Conservation (phyloP, 2,797 vertebrate genomes). For the Podarcis lilfordi region DNA sequence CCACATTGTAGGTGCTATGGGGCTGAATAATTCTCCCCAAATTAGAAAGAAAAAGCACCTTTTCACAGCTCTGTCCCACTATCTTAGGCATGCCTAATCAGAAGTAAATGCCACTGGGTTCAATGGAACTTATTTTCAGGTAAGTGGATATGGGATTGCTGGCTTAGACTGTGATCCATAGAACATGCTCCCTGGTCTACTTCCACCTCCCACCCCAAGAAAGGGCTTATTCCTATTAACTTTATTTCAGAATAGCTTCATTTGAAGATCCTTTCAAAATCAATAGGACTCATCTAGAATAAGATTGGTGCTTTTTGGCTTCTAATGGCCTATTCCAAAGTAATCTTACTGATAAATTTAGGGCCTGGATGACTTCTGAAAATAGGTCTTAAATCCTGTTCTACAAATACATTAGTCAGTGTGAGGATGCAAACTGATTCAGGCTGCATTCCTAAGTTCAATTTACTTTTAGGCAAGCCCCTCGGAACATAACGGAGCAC, state of each 20-base stretch:
- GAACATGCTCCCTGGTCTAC: neutral
- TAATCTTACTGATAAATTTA: neutral
- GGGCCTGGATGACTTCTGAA: neutral
- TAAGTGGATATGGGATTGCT: neutral
- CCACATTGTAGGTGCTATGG: too few relatives aligned
- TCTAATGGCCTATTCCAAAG: neutral
- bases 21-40: neutral
- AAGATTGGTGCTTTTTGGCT: neutral
- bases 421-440: neutral
- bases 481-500: neutral
- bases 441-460: neutral
- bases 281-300: neutral
- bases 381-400: neutral
- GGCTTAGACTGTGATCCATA: neutral
- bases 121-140: neutral
- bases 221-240: neutral
- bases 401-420: neutral
- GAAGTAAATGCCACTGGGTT: neutral
- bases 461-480: neutral
- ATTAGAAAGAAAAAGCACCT: neutral
- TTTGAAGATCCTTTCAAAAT: neutral
- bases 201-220: neutral
- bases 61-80: too few relatives aligned
- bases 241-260: neutral
- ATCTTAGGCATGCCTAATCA: neutral